phyloP scores from a whole-genome alignment of 2,113 vertebrate species.

The Sporophila hypoxantha region DNA sequence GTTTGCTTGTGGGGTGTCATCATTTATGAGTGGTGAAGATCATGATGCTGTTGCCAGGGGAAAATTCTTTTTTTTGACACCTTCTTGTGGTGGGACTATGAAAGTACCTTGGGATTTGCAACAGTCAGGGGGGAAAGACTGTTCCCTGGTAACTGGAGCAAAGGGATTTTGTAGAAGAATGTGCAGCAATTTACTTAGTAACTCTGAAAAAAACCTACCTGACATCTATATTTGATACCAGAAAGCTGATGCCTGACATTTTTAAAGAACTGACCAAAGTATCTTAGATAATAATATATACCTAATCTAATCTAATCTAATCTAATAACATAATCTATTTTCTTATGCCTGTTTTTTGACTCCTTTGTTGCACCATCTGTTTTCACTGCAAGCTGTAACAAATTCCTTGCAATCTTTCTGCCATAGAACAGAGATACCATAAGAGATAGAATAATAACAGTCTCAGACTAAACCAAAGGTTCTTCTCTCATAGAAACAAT shows the following conservation, averaged over 20 bases:
- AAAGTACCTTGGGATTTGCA: background rate
- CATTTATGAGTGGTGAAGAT: background rate
- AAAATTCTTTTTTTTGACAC: background rate
- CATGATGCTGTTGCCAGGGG: background rate
- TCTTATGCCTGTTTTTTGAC: background rate
- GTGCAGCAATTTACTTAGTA: background rate
- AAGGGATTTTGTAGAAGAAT: background rate
- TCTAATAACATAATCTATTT: background rate
- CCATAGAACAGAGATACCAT: background rate
- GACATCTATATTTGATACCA: background rate
- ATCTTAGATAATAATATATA: background rate
- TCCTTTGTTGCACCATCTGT: background rate
- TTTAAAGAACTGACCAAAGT: background rate
- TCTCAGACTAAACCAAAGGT: background rate
- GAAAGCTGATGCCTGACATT: background rate
- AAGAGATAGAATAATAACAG: background rate
- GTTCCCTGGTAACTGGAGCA: background rate
- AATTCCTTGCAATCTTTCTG: background rate
- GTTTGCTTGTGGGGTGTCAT: background rate
- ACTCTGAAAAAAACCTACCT: background rate
- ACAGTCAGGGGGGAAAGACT: background rate
- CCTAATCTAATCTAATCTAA: background rate
- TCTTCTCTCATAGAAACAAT: background rate
- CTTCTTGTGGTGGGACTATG: background rate
- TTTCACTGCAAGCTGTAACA: background rate